Conservation (phyloP, 2,113 vertebrate species). For the Upupa epops region DNA sequence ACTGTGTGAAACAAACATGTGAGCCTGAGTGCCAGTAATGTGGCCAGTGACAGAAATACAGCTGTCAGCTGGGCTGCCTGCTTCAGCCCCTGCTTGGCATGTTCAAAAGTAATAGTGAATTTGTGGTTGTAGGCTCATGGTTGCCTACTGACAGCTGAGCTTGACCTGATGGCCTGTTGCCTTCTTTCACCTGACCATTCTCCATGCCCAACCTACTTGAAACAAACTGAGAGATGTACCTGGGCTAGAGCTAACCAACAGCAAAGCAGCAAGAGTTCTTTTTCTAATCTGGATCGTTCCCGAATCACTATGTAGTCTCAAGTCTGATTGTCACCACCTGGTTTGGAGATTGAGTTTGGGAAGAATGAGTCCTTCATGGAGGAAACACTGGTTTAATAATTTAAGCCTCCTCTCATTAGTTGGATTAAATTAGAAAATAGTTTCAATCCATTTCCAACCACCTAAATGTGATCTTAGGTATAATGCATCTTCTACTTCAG, state of each 20-base stretch:
- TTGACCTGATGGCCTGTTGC: not conserved
- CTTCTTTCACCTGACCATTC: not conserved
- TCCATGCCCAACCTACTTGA: not conserved
- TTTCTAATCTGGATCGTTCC: not conserved
- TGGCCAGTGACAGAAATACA: not conserved
- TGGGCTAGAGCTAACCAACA: not conserved
- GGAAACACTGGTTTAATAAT: not conserved
- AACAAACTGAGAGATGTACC: not conserved
- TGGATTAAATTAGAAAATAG: not conserved
- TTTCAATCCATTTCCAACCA: not conserved
- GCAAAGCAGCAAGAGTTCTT: not conserved
- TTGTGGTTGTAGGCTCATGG: not conserved
- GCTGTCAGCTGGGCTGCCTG: not conserved
- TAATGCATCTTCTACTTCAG: not conserved
- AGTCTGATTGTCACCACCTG: not conserved
- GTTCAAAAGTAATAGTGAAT: not conserved
- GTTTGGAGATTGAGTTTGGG: not conserved
- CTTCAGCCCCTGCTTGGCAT: not conserved
- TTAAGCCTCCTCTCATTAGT: not conserved
- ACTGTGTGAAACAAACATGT: not conserved
- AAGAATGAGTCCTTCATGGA: not conserved
- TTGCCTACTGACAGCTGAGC: not conserved
- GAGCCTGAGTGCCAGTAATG: not conserved
- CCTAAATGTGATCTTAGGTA: not conserved
- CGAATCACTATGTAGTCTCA: not conserved